Base-by-base conservation (phyloP, 2,888 invertebrate genomes). In the Dryobotodes eremita region DNA sequence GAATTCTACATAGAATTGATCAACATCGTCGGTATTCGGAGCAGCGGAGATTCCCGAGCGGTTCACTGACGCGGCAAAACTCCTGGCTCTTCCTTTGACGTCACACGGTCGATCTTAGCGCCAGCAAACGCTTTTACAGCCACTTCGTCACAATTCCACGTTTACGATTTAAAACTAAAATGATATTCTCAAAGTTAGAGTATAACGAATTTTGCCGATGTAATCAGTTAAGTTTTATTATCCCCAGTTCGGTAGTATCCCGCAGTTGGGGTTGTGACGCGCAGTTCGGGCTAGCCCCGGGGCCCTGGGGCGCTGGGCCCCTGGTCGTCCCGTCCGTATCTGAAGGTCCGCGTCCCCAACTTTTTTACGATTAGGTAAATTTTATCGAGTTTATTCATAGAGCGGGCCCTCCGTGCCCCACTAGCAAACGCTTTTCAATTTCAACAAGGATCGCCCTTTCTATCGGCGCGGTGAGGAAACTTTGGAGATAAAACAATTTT, bases 331-430 rank as follows among this genome's bases (percentile, higher is more conserved):
- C 73, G 55, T 68, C 80, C 80, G 61, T 85, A 85, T 88, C 87
- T 82, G 75, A 86, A 86, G 89, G 89, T 82, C 82, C 83, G 88
- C 90, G 90, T 84, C 83, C 85, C 89, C 89, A 93, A 93, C 90
- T 93, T 94, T 36, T 94, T 94, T 92, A 92, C 93, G 94, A 94
- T 94, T 93, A 93, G 92, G 92, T 93, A 95, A 95, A 95, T 94
- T 94, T 93, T 92, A 93, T 93, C 91, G 91, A 92, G 92, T 95
- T 94, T 94, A 96, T 96, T 95, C 95, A 95, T 95, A 94, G 92
- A 93, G 91, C 86, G 88, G 69, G 87, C 85, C 91, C 92, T 80
- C 73, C 69, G 86, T 84, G 85, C 91, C 89, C 88, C 86, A 86
- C 87, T 87, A 84, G 84, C 86, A 77, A 87, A 91, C 90, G 92